These are phyloP conservation scores for Aphis craccivora DNA, from an alignment of 1,140 invertebrate species.

Conservation along the genomic window DNA sequence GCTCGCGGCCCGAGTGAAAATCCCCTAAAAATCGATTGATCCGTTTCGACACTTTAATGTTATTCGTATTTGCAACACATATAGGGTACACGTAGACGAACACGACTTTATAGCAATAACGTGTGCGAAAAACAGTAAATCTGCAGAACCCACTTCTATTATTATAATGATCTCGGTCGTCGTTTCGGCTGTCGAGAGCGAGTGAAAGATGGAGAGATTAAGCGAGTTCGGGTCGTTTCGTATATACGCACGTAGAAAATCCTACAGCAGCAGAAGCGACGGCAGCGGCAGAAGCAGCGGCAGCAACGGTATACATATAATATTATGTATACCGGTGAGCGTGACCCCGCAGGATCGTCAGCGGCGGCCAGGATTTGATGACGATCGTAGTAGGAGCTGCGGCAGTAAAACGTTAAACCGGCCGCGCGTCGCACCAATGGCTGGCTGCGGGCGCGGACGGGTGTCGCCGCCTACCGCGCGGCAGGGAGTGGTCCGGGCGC, in stretches of 20 bases:
- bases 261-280: neutral
- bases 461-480: constrained; percentile 42
- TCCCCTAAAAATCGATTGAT: too few species aligned
- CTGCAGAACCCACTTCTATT: too few species aligned
- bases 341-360: constrained; percentile 12
- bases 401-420: constrained; percentile 25
- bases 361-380: constrained; percentile 32
- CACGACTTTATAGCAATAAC: too few species aligned
- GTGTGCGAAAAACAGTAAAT: too few species aligned
- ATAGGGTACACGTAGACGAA: too few species aligned
- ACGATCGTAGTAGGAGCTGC: constrained; percentile 11
- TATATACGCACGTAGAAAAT: neutral
- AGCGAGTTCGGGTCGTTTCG: neutral
- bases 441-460: constrained; percentile 24
- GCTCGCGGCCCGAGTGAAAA: too few species aligned
- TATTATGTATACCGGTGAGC: neutral
- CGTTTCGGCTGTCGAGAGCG: too few species aligned
- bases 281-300: neutral
- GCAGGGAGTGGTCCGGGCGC: constrained; percentile 69
- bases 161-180: too few species aligned
- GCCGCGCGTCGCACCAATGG: constrained; percentile 42
- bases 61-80: neutral
- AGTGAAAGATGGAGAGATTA: neutral
- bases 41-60: neutral
- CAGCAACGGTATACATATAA: neutral